A percentile compares a stretch with the other conserved stretches of the same genome.
Conservation (phyloP, 2,113 vertebrate species). For the Amia ocellicauda region DNA sequence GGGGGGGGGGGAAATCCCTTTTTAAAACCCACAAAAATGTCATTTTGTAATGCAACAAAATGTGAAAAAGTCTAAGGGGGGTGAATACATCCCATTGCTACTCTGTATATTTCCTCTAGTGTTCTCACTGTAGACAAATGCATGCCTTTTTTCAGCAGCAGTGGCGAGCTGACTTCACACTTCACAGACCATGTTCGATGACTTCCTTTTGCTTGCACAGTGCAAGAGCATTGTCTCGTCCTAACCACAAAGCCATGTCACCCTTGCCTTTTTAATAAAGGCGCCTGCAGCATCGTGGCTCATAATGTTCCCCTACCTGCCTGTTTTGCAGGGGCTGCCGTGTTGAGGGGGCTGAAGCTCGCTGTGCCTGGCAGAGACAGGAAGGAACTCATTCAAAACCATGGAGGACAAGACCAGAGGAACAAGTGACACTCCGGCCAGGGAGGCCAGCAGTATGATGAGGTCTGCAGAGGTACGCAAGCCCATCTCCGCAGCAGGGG, state of each 20-base stretch:
- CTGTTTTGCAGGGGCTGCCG: background rate
- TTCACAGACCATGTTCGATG: background rate
- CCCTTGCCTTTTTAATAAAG: background rate
- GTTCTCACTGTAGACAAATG: too few relatives aligned
- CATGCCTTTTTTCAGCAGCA: background rate
- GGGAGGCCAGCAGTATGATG: conserved; percentile 49
- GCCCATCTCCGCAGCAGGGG: too few relatives aligned
- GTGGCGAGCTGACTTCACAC: background rate
- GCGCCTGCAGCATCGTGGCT: too few relatives aligned
- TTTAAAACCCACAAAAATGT: too few relatives aligned
- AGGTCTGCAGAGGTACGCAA: conserved; percentile 63
- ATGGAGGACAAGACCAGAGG: background rate
- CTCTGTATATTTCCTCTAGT: too few relatives aligned
- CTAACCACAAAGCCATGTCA: conserved; percentile 14
- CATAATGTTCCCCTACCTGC: background rate
- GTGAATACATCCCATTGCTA: too few relatives aligned
- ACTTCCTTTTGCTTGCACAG: conserved; percentile 12
- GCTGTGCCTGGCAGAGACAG: conserved; percentile 3
- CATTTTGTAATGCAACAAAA: too few relatives aligned
- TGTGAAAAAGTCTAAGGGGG: too few relatives aligned
- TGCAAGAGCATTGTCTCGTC: background rate
- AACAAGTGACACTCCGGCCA: conserved; percentile 54
- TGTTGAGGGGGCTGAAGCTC: background rate
- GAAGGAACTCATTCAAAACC: background rate
- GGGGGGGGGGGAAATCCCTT: too few relatives aligned